Percentiles rank a stretch among this genome's conserved stretches.
phyloP scores from a whole-genome alignment of 1,140 invertebrate genomes.

The Diploscapter pachys region DNA sequence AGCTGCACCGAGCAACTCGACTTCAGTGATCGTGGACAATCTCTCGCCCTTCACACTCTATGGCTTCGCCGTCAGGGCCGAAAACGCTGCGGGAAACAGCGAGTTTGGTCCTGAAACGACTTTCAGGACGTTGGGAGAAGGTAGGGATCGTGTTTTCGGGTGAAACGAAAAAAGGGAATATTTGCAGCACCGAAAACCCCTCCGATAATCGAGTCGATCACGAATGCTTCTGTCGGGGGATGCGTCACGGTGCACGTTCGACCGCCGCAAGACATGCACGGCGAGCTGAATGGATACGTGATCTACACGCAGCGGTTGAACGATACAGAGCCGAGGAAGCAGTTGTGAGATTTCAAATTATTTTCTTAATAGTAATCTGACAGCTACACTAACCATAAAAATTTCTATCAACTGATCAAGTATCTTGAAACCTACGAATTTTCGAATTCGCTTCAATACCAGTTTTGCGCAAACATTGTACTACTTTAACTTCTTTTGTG shows the following conservation, averaged over 20 bases:
- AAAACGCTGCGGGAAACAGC: conserved; percentile 53
- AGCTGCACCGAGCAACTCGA: conserved; percentile 28
- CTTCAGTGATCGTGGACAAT: conserved; percentile 32
- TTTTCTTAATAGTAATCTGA: too few species aligned
- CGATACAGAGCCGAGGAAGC: too few species aligned
- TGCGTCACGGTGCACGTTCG: conserved; percentile 39
- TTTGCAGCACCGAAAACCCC: conserved; percentile 34
- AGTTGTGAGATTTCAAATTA: too few species aligned
- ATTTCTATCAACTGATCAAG: too few species aligned
- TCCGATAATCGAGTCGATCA: conserved; percentile 42
- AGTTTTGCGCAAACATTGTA: too few species aligned
- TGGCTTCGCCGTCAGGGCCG: conserved; percentile 48
- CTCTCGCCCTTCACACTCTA: conserved; percentile 23
- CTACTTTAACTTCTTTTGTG: too few species aligned
- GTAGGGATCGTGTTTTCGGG: too few species aligned
- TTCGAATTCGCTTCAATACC: too few species aligned
- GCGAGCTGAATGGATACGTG: conserved; percentile 15
- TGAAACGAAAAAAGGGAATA: too few species aligned
- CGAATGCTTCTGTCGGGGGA: conserved; percentile 39
- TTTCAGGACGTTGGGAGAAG: conserved; percentile 51
- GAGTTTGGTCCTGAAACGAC: conserved; percentile 49
- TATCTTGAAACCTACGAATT: too few species aligned
- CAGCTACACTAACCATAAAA: too few species aligned
- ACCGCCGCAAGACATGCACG: conserved; percentile 23
- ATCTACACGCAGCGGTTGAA: neutral